These are phyloP conservation scores for Blastobasis adustella DNA, from an alignment of 2,888 invertebrate genomes.

Conservation along the genomic window DNA sequence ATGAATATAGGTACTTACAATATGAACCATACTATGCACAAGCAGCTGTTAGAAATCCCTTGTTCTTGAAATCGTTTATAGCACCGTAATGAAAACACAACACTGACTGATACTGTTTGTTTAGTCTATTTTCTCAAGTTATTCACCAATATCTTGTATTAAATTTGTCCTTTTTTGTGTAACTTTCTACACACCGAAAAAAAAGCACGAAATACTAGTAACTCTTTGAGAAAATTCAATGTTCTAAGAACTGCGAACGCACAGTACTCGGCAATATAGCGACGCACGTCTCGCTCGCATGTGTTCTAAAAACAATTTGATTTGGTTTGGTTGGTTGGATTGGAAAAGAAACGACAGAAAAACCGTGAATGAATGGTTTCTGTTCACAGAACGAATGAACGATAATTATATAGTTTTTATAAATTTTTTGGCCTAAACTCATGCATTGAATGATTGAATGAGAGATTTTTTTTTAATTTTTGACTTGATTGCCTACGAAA, in stretches of 20 bases:
- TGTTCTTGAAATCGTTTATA: constrained; percentile 23
- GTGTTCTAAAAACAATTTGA: constrained; percentile 32
- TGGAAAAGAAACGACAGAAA: not conserved
- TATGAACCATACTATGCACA: constrained; percentile 65
- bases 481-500: no score
- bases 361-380: not conserved
- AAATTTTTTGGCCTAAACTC: no score
- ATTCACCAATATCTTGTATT: constrained; percentile 13
- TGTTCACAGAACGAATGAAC: not conserved
- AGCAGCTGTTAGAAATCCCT: constrained; percentile 54
- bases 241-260: constrained; percentile 57
- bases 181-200: constrained; percentile 18
- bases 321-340: constrained; percentile 11
- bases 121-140: constrained; percentile 27
- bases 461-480: no score
- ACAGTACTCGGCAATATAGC: constrained; percentile 53
- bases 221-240: constrained; percentile 15
- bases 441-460: no score
- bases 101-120: constrained; percentile 34
- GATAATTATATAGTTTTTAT: not conserved
- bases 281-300: constrained; percentile 59
- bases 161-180: constrained; percentile 13
- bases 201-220: constrained; percentile 17
- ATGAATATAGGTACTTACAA: constrained; percentile 46
- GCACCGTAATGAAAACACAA: constrained; percentile 45